phyloP scores from a whole-genome alignment of 2,797 vertebrate genomes.

The Gymnoscopelus braueri region DNA sequence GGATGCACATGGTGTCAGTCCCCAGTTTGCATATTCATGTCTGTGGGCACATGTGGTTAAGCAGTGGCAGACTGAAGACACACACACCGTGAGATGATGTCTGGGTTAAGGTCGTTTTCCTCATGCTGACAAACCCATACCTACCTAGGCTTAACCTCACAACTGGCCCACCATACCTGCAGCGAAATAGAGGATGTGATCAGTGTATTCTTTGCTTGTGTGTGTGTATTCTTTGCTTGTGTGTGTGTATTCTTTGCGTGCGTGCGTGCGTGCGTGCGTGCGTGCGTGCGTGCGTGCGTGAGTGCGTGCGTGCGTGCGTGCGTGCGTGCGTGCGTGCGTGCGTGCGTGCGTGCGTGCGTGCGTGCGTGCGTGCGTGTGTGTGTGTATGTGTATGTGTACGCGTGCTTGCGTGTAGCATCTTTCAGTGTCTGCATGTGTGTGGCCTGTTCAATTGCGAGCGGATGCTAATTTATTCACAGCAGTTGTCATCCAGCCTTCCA shows the following conservation, averaged over 20 bases:
- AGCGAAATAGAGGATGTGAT: slow-evolving; percentile 30
- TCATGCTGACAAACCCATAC: slow-evolving; percentile 25
- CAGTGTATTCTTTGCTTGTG: not conserved
- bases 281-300: slow-evolving; percentile 17
- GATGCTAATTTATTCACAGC: slow-evolving; percentile 60
- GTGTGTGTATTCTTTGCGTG: not conserved
- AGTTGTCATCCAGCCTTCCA: slow-evolving; percentile 33
- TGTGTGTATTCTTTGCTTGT: not conserved
- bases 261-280: slow-evolving; percentile 13
- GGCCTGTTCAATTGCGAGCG: slow-evolving; percentile 30
- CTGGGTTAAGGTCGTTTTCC: slow-evolving; percentile 23
- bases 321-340: not conserved
- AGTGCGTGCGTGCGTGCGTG: slow-evolving; percentile 13
- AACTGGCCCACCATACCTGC: slow-evolving; percentile 1
- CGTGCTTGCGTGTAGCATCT: slow-evolving; percentile 15
- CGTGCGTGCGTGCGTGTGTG: slow-evolving; percentile 8
- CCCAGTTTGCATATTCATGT: slow-evolving; percentile 5
- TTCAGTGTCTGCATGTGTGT: slow-evolving; percentile 16
- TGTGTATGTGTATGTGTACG: not conserved
- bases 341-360: not conserved
- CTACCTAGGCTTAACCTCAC: slow-evolving; percentile 22
- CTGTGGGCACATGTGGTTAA: slow-evolving; percentile 15
- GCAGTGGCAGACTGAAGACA: slow-evolving; percentile 3
- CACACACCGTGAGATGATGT: slow-evolving; percentile 21
- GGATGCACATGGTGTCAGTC: slow-evolving; percentile 23